A percentile compares a stretch with the other conserved stretches of the same genome.
Conservation (phyloP, 2,797 vertebrate species). For the Lacerta agilis region DNA sequence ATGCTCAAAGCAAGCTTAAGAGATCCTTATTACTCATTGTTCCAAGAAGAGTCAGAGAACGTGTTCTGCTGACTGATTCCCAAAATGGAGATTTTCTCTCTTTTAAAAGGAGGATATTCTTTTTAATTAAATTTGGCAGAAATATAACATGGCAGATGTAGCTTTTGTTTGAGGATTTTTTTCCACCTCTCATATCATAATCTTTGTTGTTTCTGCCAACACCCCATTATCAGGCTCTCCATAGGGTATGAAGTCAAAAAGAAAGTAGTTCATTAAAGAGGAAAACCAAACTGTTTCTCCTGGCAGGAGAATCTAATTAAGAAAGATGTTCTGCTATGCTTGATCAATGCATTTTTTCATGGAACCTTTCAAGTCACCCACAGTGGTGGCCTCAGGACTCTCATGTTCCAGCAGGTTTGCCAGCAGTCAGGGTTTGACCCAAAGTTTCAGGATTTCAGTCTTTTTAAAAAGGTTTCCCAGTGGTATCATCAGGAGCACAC, state of each 20-base stretch:
- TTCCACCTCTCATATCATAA: constrained; percentile 43
- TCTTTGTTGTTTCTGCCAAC: constrained; percentile 56
- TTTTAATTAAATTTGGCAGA: constrained; percentile 64
- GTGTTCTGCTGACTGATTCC: constrained; percentile 41
- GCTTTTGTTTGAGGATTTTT: constrained; percentile 52
- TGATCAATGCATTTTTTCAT: constrained; percentile 5
- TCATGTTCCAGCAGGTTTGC: background rate
- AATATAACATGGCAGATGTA: constrained; percentile 54
- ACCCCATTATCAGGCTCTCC: constrained; percentile 30
- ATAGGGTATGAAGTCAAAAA: constrained; percentile 23
- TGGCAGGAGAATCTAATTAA: constrained; percentile 41
- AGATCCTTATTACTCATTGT: constrained; percentile 50
- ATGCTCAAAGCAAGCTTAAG: constrained; percentile 49
- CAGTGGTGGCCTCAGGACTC: background rate
- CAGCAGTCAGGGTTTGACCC: background rate
- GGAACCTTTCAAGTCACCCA: constrained; percentile 12
- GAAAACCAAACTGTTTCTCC: background rate
- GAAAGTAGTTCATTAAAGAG: constrained; percentile 42
- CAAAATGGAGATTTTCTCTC: constrained; percentile 50
- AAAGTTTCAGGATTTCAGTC: background rate
- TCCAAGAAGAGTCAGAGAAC: constrained; percentile 48
- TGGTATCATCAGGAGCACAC: background rate
- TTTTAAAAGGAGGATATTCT: constrained; percentile 47
- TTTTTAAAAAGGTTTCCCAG: background rate
- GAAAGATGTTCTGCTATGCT: constrained; percentile 16